Evolutionary conservation across 2,113 vertebrate species (phyloP).

Genomic region (Puntigrus tetrazona): DNA sequence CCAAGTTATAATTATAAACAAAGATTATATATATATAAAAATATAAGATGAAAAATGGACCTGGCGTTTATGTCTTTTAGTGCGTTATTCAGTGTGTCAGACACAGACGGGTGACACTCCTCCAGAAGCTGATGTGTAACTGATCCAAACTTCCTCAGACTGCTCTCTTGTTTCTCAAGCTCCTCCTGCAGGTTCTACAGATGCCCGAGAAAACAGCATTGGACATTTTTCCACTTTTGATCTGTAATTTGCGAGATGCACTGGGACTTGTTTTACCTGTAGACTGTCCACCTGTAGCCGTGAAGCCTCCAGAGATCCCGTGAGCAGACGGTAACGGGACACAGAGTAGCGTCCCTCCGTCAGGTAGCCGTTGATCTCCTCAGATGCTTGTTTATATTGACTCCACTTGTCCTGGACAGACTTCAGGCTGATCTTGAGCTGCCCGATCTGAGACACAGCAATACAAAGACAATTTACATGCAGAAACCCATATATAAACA

Average conservation of each 20-base stretch:
- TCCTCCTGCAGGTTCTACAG: constrained; percentile 85
- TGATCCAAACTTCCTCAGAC: constrained; percentile 85
- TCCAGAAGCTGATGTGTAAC: constrained; percentile 85
- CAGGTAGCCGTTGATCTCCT: constrained; percentile 86
- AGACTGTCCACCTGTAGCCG: constrained; percentile 89
- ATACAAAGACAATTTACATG: background rate
- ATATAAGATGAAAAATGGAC: constrained; percentile 65
- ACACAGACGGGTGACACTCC: constrained; percentile 87
- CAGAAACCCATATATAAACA: background rate
- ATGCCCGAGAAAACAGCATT: background rate
- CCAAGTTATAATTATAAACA: too few species aligned
- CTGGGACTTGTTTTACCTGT: constrained; percentile 75
- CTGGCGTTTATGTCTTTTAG: constrained; percentile 89
- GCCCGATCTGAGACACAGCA: constrained; percentile 76
- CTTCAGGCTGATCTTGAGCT: constrained; percentile 85
- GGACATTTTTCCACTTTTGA: background rate
- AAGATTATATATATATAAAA: background rate
- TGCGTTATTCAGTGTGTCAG: constrained; percentile 82
- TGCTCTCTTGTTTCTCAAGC: constrained; percentile 88
- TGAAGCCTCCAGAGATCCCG: constrained; percentile 91
- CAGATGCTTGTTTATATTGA: constrained; percentile 82
- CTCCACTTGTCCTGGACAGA: constrained; percentile 89
- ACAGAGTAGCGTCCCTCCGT: constrained; percentile 92
- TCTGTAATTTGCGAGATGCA: background rate
- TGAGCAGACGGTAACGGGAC: constrained; percentile 88